phyloP scores from a whole-genome alignment of 2,113 vertebrate genomes.

The Ranitomeya imitator region DNA sequence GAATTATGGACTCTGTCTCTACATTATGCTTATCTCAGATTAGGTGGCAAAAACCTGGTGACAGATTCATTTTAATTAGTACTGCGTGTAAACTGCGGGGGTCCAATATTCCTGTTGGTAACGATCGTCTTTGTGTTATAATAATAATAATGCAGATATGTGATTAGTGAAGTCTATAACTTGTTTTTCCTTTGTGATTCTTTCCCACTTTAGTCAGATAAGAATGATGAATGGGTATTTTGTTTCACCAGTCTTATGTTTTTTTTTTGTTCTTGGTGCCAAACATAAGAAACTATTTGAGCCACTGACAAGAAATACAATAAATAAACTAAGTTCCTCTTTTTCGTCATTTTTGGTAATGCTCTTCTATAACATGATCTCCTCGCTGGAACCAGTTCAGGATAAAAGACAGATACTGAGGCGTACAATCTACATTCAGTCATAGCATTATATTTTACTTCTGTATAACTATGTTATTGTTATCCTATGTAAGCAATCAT shows the following conservation, averaged over 20 bases:
- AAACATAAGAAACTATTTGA: slow-evolving; percentile 40
- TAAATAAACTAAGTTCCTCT: slow-evolving; percentile 33
- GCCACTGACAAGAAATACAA: slow-evolving; percentile 34
- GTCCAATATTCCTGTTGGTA: not conserved
- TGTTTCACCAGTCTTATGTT: slow-evolving; percentile 24
- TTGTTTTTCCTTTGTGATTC: not conserved
- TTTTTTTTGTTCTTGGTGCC: slow-evolving; percentile 37
- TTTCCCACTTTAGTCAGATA: slow-evolving; percentile 30
- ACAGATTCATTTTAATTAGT: too few species aligned
- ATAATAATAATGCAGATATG: slow-evolving; percentile 7
- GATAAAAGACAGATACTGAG: slow-evolving; percentile 27
- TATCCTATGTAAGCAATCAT: not conserved
- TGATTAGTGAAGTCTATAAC: not conserved
- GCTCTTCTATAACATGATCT: slow-evolving; percentile 24
- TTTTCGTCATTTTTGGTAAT: slow-evolving; percentile 49
- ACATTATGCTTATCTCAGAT: too few species aligned
- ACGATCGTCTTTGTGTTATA: not conserved
- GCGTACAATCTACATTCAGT: not conserved
- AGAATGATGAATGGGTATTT: slow-evolving; percentile 50
- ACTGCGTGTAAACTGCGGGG: not conserved
- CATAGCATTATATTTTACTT: not conserved
- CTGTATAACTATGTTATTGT: slow-evolving; percentile 27
- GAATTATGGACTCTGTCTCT: too few species aligned
- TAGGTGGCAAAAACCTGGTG: too few species aligned
- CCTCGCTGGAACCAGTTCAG: slow-evolving; percentile 8